Evolutionary conservation across 2,113 vertebrate species (phyloP).

Genomic region (Vimba vimba): DNA sequence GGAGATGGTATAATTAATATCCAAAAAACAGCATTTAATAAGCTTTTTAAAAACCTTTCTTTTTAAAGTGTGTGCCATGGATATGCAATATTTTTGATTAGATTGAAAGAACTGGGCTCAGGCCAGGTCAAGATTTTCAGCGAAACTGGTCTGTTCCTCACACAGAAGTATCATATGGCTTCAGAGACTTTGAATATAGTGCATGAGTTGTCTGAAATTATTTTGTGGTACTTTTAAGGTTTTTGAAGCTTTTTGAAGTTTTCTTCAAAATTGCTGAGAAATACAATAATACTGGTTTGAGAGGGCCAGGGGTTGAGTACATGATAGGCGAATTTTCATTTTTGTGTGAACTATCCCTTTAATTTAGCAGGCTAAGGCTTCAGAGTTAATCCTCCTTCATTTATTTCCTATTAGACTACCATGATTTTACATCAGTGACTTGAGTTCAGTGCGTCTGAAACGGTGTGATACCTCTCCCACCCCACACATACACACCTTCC

Average conservation of each 20-base stretch:
- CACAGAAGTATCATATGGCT: background rate
- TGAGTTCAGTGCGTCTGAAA: constrained; percentile 23
- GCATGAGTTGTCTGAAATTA: background rate
- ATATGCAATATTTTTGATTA: background rate
- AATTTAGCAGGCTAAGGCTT: background rate
- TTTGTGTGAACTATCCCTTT: no score
- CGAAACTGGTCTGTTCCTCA: background rate
- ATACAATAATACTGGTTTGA: background rate
- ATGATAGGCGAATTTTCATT: background rate
- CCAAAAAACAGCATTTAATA: background rate
- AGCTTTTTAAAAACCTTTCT: background rate
- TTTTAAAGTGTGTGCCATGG: background rate
- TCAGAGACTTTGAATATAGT: background rate
- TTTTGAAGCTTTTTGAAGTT: background rate
- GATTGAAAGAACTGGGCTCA: background rate
- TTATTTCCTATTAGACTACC: background rate
- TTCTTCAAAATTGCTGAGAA: background rate
- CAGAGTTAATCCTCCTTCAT: constrained; percentile 16
- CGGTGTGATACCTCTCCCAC: background rate
- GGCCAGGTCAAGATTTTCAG: background rate
- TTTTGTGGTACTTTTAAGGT: background rate
- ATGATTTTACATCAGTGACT: constrained; percentile 3
- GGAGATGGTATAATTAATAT: background rate
- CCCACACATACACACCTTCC: constrained; percentile 35
- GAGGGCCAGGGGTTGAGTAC: background rate